These are phyloP conservation scores for Amblyteles armatorius DNA, from an alignment of 2,888 invertebrate species.

Conservation along the genomic window DNA sequence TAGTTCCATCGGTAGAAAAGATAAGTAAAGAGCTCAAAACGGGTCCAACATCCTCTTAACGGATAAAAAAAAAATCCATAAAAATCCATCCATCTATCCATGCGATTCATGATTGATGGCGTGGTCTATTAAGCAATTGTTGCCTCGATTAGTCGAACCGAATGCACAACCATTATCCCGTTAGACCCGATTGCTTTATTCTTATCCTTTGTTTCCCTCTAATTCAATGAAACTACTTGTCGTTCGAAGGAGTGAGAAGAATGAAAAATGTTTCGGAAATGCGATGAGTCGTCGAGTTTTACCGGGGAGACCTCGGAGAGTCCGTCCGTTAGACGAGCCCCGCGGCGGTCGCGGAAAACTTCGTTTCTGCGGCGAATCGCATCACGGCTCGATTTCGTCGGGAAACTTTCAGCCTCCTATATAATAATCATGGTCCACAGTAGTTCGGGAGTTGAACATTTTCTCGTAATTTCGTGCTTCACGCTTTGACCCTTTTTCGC, in stretches of 20 bases:
- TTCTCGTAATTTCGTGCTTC: conserved; percentile 26
- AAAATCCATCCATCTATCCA: too few species aligned
- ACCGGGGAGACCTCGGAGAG: background rate
- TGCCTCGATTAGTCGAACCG: background rate
- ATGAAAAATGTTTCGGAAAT: conserved; percentile 39
- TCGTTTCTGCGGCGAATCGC: conserved; percentile 46
- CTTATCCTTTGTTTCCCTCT: conserved; percentile 13
- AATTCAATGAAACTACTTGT: background rate
- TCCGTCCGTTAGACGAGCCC: conserved; percentile 20
- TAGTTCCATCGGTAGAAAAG: too few species aligned
- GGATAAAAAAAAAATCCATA: too few species aligned
- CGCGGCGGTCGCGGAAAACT: conserved; percentile 43
- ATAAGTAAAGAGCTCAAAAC: too few species aligned
- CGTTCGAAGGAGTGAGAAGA: background rate
- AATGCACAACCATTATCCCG: background rate
- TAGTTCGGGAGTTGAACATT: conserved; percentile 29
- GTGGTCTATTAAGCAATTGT: too few species aligned
- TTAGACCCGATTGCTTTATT: conserved; percentile 20
- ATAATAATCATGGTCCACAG: conserved; percentile 6
- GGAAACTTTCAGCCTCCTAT: conserved; percentile 33
- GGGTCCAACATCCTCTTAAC: too few species aligned
- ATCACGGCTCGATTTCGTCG: conserved; percentile 51
- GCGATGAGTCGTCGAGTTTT: conserved; percentile 24
- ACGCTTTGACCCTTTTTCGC: conserved; percentile 19
- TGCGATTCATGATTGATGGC: too few species aligned